A percentile compares a stretch with the other conserved stretches of the same genome.
Evolutionary conservation across 2,113 vertebrate genomes (phyloP).

Genomic region (Hemibagrus wyckioides): DNA sequence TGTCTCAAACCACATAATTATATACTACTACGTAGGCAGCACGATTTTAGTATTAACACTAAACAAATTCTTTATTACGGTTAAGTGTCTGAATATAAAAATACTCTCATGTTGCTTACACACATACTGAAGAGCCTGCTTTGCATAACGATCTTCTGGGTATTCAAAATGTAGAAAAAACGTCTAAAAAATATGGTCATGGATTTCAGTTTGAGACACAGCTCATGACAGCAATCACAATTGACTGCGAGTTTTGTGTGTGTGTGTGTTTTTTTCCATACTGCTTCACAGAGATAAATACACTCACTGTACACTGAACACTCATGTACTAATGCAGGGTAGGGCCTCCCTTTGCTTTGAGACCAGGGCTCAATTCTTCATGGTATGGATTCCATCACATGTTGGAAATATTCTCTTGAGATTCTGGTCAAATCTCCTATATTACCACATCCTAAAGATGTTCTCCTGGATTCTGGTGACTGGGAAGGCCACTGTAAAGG

Average conservation of each 20-base stretch:
- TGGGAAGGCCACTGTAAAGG: too few species aligned
- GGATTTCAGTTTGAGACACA: not conserved
- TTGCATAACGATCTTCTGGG: not conserved
- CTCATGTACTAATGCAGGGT: too few species aligned
- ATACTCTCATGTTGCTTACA: not conserved
- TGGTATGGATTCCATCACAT: too few species aligned
- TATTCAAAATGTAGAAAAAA: slow-evolving; percentile 1
- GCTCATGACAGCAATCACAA: not conserved
- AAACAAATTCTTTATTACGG: not conserved
- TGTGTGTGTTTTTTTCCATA: not conserved
- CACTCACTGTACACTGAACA: too few species aligned
- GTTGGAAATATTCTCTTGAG: too few species aligned
- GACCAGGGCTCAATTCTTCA: too few species aligned
- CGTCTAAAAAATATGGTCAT: not conserved
- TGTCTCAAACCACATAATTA: not conserved
- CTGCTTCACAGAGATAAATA: not conserved
- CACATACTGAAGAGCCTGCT: not conserved
- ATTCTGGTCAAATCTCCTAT: too few species aligned
- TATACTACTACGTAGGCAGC: not conserved
- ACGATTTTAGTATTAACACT: not conserved
- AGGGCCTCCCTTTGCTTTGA: too few species aligned
- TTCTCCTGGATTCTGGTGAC: too few species aligned
- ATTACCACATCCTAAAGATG: too few species aligned
- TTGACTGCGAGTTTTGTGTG: not conserved
- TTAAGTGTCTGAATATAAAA: not conserved